These are phyloP conservation scores for Sebastes cheni DNA, from an alignment of 2,797 vertebrate genomes.

Conservation along the genomic window DNA sequence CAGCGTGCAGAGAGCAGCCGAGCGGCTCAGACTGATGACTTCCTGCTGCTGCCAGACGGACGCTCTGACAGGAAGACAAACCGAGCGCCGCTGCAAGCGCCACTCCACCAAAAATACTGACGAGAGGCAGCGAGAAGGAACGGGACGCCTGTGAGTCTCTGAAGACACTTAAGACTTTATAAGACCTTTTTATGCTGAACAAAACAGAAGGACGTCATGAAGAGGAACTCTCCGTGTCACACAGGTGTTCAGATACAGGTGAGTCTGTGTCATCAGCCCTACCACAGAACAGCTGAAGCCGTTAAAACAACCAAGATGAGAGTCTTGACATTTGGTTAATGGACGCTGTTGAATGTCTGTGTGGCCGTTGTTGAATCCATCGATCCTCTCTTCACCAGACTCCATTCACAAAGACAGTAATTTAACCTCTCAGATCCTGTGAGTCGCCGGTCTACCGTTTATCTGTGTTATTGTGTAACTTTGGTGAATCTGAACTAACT, in stretches of 20 bases:
- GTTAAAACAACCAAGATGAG: no score
- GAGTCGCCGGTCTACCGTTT: no score
- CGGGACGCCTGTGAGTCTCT: background rate
- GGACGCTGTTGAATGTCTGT: background rate
- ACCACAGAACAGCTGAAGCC: no score
- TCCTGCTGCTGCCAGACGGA: slow-evolving; percentile 32
- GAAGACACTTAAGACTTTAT: background rate
- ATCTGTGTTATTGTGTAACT: no score
- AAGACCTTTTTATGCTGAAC: background rate
- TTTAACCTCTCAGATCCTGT: no score
- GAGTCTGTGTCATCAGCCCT: background rate
- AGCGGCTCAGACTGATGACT: slow-evolving; percentile 35
- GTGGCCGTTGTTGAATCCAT: background rate
- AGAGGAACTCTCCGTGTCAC: background rate
- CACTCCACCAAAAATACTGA: slow-evolving; percentile 18
- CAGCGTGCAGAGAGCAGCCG: slow-evolving; percentile 2
- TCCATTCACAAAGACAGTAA: no score
- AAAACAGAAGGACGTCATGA: background rate
- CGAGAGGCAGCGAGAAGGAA: slow-evolving; percentile 10
- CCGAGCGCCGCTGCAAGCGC: slow-evolving; percentile 4
- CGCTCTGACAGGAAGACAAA: slow-evolving; percentile 49
- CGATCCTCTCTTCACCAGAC: no score
- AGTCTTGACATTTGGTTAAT: no score
- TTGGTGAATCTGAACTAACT: no score
- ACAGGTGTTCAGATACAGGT: background rate